These are phyloP conservation scores for Hyperoplus lanceolatus DNA, from an alignment of 2,797 vertebrate genomes.

Conservation along the genomic window DNA sequence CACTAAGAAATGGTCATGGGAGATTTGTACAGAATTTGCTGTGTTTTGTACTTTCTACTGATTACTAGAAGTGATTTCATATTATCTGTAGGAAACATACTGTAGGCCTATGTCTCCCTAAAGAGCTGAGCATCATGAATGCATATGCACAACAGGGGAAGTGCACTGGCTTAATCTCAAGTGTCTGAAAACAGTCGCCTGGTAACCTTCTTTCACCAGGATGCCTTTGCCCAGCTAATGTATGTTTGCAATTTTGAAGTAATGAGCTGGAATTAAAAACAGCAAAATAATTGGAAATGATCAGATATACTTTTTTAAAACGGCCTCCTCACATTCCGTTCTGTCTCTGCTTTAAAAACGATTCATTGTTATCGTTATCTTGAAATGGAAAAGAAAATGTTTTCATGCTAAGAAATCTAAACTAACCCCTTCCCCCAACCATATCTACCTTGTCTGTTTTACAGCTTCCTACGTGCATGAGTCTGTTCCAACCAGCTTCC, in stretches of 20 bases:
- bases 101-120: conserved; percentile 35
- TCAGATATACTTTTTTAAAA: conserved; percentile 18
- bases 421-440: conserved; percentile 22
- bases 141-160: conserved; percentile 58
- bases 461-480: conserved; percentile 43
- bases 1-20: not conserved
- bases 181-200: conserved; percentile 73
- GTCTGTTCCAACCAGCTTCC: conserved; percentile 35
- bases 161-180: conserved; percentile 53
- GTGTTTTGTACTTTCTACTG: conserved; percentile 22
- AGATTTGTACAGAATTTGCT: not conserved
- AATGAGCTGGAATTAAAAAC: conserved; percentile 52
- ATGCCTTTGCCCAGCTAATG: conserved; percentile 57
- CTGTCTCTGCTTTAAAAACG: not conserved
- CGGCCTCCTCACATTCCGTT: not conserved
- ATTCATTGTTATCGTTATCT: conserved; percentile 5
- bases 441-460: conserved; percentile 46
- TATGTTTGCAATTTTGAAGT: conserved; percentile 56
- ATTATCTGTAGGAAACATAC: conserved; percentile 66
- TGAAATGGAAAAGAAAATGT: conserved; percentile 56
- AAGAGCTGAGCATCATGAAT: conserved; percentile 55
- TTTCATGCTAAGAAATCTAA: conserved; percentile 38
- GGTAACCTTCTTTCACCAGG: conserved; percentile 69
- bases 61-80: conserved; percentile 45
- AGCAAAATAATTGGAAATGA: conserved; percentile 29